phyloP scores from a whole-genome alignment of 2,797 vertebrate genomes.

The Phoeniculus purpureus region DNA sequence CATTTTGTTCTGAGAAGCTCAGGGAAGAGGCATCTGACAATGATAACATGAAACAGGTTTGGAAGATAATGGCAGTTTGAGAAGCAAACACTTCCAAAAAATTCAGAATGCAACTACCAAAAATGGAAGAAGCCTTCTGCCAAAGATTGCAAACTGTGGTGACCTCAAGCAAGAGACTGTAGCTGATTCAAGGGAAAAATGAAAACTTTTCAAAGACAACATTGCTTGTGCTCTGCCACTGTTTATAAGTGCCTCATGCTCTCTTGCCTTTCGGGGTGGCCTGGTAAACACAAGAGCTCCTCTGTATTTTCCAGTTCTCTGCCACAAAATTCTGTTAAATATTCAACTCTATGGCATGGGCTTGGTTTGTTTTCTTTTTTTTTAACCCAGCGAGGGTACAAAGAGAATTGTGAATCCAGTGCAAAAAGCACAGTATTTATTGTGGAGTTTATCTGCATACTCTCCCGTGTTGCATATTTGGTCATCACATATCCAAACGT shows the following conservation, averaged over 20 bases:
- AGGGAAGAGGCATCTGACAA: conserved; percentile 93
- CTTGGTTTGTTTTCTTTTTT: conserved; percentile 13
- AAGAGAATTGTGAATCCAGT: conserved; percentile 24
- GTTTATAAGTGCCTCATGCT: conserved; percentile 74
- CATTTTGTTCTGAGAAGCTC: conserved; percentile 84
- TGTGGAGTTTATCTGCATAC: not conserved
- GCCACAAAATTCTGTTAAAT: conserved; percentile 71
- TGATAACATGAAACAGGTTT: conserved; percentile 98
- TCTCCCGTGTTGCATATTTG: not conserved
- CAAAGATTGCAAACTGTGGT: conserved; percentile 85
- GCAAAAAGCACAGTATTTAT: not conserved
- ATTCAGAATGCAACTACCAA: conserved; percentile 85
- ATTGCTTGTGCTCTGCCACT: conserved; percentile 71
- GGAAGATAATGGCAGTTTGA: conserved; percentile 81
- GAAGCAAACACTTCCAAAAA: conserved; percentile 85
- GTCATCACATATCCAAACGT: conserved; percentile 19
- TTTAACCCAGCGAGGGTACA: not conserved
- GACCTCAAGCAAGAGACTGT: conserved; percentile 88
- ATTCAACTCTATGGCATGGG: conserved; percentile 64
- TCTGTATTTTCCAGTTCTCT: conserved; percentile 68
- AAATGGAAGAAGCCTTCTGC: conserved; percentile 94
- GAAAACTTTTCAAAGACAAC: conserved; percentile 81
- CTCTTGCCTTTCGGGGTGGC: conserved; percentile 77
- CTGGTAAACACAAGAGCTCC: conserved; percentile 72
- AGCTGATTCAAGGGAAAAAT: conserved; percentile 79